phyloP scores from a whole-genome alignment of 2,888 invertebrate genomes.

The Ceratothoa steindachneri region DNA sequence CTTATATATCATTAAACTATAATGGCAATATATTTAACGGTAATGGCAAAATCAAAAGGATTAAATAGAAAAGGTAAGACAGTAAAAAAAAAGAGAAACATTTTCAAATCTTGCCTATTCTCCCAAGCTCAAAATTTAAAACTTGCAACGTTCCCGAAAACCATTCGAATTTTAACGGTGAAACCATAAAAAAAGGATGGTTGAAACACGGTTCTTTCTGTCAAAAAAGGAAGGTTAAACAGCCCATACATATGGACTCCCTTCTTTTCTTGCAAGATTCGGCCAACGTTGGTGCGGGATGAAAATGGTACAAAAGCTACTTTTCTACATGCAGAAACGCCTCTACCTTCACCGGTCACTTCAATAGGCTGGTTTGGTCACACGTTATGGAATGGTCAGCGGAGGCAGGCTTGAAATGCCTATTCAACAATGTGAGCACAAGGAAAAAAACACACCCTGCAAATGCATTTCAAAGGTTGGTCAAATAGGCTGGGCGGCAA shows the following conservation, averaged over 20 bases:
- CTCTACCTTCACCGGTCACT: not conserved
- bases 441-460: not conserved
- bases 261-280: not conserved
- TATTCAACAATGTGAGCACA: not conserved
- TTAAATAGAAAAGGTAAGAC: too few relatives aligned
- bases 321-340: not conserved
- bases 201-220: too few relatives aligned
- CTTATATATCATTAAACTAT: too few relatives aligned
- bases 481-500: constrained; percentile 4
- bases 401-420: not conserved
- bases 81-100: too few relatives aligned
- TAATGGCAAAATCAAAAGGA: too few relatives aligned
- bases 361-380: constrained; percentile 10
- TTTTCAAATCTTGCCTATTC: too few relatives aligned
- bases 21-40: too few relatives aligned
- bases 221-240: too few relatives aligned
- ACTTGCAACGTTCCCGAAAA: too few relatives aligned
- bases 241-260: too few relatives aligned
- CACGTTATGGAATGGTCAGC: constrained; percentile 4
- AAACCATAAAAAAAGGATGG: not conserved
- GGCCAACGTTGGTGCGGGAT: not conserved
- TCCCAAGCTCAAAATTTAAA: too few relatives aligned
- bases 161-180: not conserved
- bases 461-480: constrained; percentile 4
- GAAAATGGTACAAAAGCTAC: not conserved